A percentile compares a stretch with the other conserved stretches of the same genome.
These are phyloP conservation scores for Vulpes vulpes DNA, from an alignment of 2,113 vertebrate genomes.

Conservation along the genomic window DNA sequence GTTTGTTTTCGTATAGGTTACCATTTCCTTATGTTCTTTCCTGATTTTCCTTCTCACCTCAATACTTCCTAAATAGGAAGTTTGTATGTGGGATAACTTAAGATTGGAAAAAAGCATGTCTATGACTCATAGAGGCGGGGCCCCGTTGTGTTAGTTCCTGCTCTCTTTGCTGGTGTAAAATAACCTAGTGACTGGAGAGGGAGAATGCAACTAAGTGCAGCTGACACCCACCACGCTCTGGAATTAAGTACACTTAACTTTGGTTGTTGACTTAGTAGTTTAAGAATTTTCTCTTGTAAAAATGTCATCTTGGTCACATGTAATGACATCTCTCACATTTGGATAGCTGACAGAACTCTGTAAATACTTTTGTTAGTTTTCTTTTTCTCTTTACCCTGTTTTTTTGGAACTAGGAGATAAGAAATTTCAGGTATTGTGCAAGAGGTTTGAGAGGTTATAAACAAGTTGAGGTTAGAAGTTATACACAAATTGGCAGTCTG, in stretches of 20 bases:
- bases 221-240: not conserved
- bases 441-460: slow-evolving; percentile 33
- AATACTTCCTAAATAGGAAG: slow-evolving; percentile 22
- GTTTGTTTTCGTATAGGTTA: not conserved
- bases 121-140: not conserved
- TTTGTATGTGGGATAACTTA: not conserved
- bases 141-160: not conserved
- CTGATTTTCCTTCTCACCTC: not conserved
- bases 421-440: slow-evolving; percentile 44
- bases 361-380: not conserved
- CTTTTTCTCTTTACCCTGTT: not conserved
- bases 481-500: not conserved
- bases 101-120: not conserved
- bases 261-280: not conserved
- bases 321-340: not conserved
- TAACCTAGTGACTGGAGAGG: not conserved
- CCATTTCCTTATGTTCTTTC: not conserved
- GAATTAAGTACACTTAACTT: not conserved
- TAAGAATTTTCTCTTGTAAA: slow-evolving; percentile 32
- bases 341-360: slow-evolving; percentile 14
- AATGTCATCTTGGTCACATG: slow-evolving; percentile 12
- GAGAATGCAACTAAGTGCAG: not conserved
- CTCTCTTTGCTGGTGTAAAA: slow-evolving; percentile 57
- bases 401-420: slow-evolving; percentile 56
- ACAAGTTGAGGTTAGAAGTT: slow-evolving; percentile 1